Percentiles rank a stretch among this genome's conserved stretches.
These are phyloP conservation scores for Acanthopagrus latus DNA, from an alignment of 2,797 vertebrate species.

Conservation along the genomic window DNA sequence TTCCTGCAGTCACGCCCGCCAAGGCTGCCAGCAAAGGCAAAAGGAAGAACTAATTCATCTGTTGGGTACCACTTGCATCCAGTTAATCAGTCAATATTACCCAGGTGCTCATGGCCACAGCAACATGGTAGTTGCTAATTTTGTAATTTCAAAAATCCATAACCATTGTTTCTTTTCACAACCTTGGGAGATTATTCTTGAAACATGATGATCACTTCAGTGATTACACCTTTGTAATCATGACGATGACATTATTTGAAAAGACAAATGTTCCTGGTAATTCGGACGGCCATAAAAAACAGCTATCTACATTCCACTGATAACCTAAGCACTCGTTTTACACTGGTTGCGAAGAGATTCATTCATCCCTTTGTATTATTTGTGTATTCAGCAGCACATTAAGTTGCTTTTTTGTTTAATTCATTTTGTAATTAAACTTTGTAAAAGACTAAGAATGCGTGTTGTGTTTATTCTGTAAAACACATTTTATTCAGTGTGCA, in stretches of 20 bases:
- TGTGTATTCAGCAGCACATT: constrained; percentile 46
- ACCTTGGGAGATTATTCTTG: neutral
- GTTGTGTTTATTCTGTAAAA: constrained; percentile 21
- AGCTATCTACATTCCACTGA: constrained; percentile 56
- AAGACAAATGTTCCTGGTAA: neutral
- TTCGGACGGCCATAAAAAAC: neutral
- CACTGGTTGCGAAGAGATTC: constrained; percentile 51
- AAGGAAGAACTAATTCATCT: constrained; percentile 90
- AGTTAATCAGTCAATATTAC: constrained; percentile 17
- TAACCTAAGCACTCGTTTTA: constrained; percentile 19
- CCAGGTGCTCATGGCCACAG: constrained; percentile 21
- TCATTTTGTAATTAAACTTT: constrained; percentile 84
- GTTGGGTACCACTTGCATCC: constrained; percentile 4
- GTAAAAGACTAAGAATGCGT: constrained; percentile 45
- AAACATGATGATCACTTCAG: neutral
- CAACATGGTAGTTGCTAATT: constrained; percentile 13
- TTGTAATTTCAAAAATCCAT: constrained; percentile 25
- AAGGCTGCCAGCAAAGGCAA: constrained; percentile 92
- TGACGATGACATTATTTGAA: neutral
- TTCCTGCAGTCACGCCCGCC: constrained; percentile 77
- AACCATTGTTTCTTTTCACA: neutral
- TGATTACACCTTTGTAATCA: neutral
- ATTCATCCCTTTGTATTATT: constrained; percentile 2
- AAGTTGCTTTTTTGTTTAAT: constrained; percentile 57
- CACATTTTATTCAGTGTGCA: neutral